Percentiles rank a stretch among this genome's conserved stretches.
phyloP scores from a whole-genome alignment of 2,888 invertebrate genomes.

The Eremobia ochroleuca region DNA sequence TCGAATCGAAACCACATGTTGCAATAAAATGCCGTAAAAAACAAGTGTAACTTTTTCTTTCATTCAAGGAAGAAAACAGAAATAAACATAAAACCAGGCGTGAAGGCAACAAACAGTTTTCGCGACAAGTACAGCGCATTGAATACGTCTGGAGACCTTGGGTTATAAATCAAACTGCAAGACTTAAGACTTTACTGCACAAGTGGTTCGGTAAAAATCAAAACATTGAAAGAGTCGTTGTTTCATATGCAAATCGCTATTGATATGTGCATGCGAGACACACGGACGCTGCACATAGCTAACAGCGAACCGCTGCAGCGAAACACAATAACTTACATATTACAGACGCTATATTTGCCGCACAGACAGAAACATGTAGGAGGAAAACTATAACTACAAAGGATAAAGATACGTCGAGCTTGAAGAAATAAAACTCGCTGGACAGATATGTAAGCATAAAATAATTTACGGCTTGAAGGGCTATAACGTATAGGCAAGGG shows the following conservation, averaged over 20 bases:
- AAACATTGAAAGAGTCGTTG: constrained; percentile 83
- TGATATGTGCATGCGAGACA: constrained; percentile 78
- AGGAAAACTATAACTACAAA: constrained; percentile 59
- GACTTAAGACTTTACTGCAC: constrained; percentile 68
- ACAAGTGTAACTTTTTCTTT: constrained; percentile 56
- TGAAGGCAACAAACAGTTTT: constrained; percentile 58
- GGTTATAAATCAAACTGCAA: constrained; percentile 69
- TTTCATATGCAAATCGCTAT: constrained; percentile 86
- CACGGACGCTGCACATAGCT: constrained; percentile 70
- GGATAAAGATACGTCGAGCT: constrained; percentile 65
- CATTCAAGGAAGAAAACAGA: constrained; percentile 46
- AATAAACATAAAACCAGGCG: constrained; percentile 50
- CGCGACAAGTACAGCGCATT: constrained; percentile 72
- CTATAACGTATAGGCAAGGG: constrained; percentile 66
- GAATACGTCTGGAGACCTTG: constrained; percentile 75
- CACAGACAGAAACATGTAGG: constrained; percentile 57
- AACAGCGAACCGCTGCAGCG: constrained; percentile 42
- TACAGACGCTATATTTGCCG: constrained; percentile 54
- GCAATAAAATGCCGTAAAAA: constrained; percentile 49
- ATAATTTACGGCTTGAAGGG: constrained; percentile 69
- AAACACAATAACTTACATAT: constrained; percentile 55
- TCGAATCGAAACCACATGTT: constrained; percentile 50
- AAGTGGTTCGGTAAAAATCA: constrained; percentile 81
- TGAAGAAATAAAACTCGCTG: constrained; percentile 66
- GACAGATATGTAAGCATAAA: constrained; percentile 68